phyloP scores from a whole-genome alignment of 2,888 invertebrate species.

The Monochamus alternatus region DNA sequence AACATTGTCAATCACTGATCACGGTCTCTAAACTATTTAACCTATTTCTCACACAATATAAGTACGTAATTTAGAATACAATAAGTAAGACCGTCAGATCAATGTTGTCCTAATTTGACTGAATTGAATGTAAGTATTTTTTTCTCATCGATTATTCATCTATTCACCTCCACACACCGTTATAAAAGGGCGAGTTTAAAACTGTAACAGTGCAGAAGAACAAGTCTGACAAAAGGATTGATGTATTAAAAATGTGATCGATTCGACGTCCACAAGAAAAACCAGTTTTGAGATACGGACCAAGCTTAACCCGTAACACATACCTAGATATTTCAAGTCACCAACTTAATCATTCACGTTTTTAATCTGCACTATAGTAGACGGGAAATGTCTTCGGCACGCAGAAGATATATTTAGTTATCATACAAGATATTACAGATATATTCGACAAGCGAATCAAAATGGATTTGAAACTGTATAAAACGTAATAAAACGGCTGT shows the following conservation, averaged over 20 bases:
- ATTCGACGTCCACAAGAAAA: conserved; percentile 39
- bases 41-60: too few species aligned
- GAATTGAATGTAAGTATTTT: too few species aligned
- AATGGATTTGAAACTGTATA: too few species aligned
- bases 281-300: conserved; percentile 45
- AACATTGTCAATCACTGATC: too few species aligned
- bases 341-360: conserved; percentile 28
- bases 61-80: too few species aligned
- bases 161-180: conserved; percentile 9
- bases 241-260: conserved; percentile 44
- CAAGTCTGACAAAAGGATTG: conserved; percentile 25
- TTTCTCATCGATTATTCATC: not conserved
- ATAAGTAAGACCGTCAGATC: too few species aligned
- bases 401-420: not conserved
- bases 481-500: too few species aligned
- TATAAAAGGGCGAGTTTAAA: conserved; percentile 15
- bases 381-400: not conserved
- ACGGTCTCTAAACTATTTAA: too few species aligned
- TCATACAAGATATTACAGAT: not conserved
- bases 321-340: conserved; percentile 50
- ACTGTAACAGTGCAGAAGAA: conserved; percentile 24
- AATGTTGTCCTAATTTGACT: too few species aligned
- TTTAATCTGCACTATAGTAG: conserved; percentile 4
- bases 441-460: too few species aligned
- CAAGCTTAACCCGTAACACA: conserved; percentile 54